Conservation (phyloP, 2,888 invertebrate genomes). For the Trissoscelio sp. region DNA sequence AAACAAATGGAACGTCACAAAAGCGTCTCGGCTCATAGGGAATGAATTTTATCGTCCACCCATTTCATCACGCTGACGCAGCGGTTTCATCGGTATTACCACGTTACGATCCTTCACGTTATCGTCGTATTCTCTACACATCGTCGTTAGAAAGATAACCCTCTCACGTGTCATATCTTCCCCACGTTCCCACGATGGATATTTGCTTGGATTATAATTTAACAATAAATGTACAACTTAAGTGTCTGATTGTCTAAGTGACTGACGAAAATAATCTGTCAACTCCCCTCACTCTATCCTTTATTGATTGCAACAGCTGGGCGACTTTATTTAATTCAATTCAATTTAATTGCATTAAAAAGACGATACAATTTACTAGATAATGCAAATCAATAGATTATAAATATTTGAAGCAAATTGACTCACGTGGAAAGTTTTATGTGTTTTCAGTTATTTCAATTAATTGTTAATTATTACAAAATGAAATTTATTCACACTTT, state of each 20-base stretch:
- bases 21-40: slow-evolving; percentile 77
- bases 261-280: slow-evolving; percentile 8
- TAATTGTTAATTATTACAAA: too few relatives aligned
- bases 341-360: too few relatives aligned
- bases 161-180: slow-evolving; percentile 66
- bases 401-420: neutral
- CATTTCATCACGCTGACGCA: slow-evolving; percentile 78
- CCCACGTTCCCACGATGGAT: slow-evolving; percentile 52
- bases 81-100: slow-evolving; percentile 77
- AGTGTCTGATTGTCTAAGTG: slow-evolving; percentile 52
- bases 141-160: slow-evolving; percentile 69
- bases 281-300: neutral
- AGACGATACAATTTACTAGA: too few relatives aligned
- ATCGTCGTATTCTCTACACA: slow-evolving; percentile 74
- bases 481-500: too few relatives aligned
- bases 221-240: slow-evolving; percentile 65
- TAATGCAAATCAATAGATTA: neutral
- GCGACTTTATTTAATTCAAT: too few relatives aligned
- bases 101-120: slow-evolving; percentile 76
- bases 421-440: too few relatives aligned
- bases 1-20: slow-evolving; percentile 81
- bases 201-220: slow-evolving; percentile 66
- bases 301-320: too few relatives aligned
- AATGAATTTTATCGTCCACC: slow-evolving; percentile 79
- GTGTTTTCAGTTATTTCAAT: too few relatives aligned